A percentile compares a stretch with the other conserved stretches of the same genome.
These are phyloP conservation scores for Hiodon tergisus DNA, from an alignment of 2,113 vertebrate genomes.

Conservation along the genomic window DNA sequence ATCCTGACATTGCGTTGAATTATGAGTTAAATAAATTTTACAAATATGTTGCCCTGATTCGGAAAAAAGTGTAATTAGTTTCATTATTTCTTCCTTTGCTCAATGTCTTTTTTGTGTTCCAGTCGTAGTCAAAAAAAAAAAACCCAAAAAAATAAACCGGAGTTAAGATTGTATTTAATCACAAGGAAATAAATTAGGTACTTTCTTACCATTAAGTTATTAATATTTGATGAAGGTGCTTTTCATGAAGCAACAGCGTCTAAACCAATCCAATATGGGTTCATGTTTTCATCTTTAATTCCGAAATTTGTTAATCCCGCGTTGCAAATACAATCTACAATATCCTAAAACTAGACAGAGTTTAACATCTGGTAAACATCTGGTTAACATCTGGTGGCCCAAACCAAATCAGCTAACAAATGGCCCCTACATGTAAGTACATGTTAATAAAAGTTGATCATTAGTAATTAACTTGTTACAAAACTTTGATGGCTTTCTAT, in stretches of 20 bases:
- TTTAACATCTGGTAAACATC: not conserved
- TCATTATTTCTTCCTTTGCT: slow-evolving; percentile 50
- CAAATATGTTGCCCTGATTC: slow-evolving; percentile 67
- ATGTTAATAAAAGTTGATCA: slow-evolving; percentile 5
- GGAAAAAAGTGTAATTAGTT: slow-evolving; percentile 59
- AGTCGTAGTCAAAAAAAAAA: not conserved
- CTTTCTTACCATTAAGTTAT: too few relatives aligned
- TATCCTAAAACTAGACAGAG: too few relatives aligned
- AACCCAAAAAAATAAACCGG: too few relatives aligned
- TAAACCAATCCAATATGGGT: too few relatives aligned
- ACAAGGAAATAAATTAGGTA: too few relatives aligned
- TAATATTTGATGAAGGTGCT: not conserved
- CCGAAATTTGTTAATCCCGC: not conserved
- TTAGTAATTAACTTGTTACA: slow-evolving; percentile 2
- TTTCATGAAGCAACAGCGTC: not conserved
- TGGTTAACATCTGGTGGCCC: not conserved
- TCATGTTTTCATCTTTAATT: not conserved
- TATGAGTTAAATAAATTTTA: slow-evolving; percentile 87
- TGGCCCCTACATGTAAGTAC: slow-evolving; percentile 2
- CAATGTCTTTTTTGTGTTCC: slow-evolving; percentile 1
- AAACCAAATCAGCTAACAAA: not conserved
- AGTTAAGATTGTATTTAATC: too few relatives aligned
- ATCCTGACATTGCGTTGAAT: slow-evolving; percentile 70
- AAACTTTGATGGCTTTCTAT: not conserved
- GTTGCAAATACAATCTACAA: too few relatives aligned